Evolutionary conservation across 37 sponge, comb jelly and placozoan genomes (phyloP), one percentile per base, ranked within the genome.

Genomic region (Amphimedon queenslandica): DNA sequence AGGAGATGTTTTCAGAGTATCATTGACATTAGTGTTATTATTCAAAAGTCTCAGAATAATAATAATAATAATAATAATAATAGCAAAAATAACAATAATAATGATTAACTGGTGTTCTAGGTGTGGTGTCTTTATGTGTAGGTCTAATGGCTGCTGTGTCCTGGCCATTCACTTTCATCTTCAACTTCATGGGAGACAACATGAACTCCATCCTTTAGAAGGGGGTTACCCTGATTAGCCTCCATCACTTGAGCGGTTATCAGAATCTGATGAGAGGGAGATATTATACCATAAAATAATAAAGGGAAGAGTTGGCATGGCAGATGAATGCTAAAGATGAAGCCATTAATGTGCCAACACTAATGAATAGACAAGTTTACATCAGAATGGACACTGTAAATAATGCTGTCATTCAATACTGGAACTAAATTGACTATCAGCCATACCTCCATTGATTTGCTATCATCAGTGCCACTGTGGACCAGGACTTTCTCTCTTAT

Each of bases 131-230:
- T 18, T 47, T 47, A 47, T 47, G 53, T 18, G 8, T 18, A 47
- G 8, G 53, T 47, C 13, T 18, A 47, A 18, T 47, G 13, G 13
- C 13, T 8, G 21, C 27, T 25, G 28, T 81, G 74, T 1, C 91
- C 91, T 1, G 85, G 91, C 91, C 91, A 90, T 40, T 90, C 91
- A 34, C 76, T 78, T 11, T 90, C 87, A 16, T 85, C 87, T 35
- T 47, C 13, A 41, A 83, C 75, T 21, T 90, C 87, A 69, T 85
- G 91, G 37, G 82, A 81, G 2, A 90, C 28, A 38, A 81, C 23
- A 24, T 77, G 77, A 2, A 90, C 87, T 21, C 91, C 91, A 25
- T 67, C 67, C 77, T 85, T 90, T 27, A 90, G 66, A 39, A 85
- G 42, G 24, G 91, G 91, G 38, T 82, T 90, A 5, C 91, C 91